Evolutionary conservation across 2,888 invertebrate species (phyloP), one percentile per base, ranked within the genome.

Genomic region (Dyspetes luteomarginatus): DNA sequence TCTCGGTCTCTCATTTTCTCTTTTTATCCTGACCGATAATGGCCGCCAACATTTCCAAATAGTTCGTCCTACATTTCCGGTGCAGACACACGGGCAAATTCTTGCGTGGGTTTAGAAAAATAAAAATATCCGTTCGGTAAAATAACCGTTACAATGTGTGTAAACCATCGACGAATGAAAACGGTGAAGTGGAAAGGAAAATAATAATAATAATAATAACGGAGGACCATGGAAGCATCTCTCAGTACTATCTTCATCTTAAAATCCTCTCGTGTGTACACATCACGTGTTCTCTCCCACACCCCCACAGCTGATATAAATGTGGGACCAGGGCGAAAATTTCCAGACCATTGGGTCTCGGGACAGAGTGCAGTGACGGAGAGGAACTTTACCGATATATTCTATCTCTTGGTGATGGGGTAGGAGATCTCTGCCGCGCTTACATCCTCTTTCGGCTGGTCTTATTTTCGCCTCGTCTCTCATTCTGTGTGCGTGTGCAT

Each of bases 291-390:
- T 36, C 9, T 7, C 12, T 36, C 36, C 9, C 52, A 22, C 15
- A 30, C 36, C 22, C 36, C 45, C 22, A 26, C 55, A n/a, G 26
- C 48, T 43, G 43, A 74, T 22, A 65, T 65, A 65, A 67, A 58
- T 9, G 7, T 17, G 58, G 36, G 30, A 48, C 36, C 41, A 7
- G 36, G 71, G 58, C 48, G 68, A 56, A 65, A 62, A 71, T 74
- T 89, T 89, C 90, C 90, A 78, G 86, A 78, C 87, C 89, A 90
- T 89, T 90, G 89, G 83, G 58, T 74, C 48, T 85, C 85, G 78
- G 83, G 84, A 84, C 83, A 75, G 78, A 58, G 58, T 30, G 62
- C 43, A 73, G 26, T 55, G 78, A 81, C 65, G 78, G 22, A 58
- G 65, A 62, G 69, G 22, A 84, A 88, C 87, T 88, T 88, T 88